Percentiles rank a stretch among this genome's conserved stretches.
Evolutionary conservation across 1,140 invertebrate species (phyloP).

Genomic region (Lepidostoma basale): DNA sequence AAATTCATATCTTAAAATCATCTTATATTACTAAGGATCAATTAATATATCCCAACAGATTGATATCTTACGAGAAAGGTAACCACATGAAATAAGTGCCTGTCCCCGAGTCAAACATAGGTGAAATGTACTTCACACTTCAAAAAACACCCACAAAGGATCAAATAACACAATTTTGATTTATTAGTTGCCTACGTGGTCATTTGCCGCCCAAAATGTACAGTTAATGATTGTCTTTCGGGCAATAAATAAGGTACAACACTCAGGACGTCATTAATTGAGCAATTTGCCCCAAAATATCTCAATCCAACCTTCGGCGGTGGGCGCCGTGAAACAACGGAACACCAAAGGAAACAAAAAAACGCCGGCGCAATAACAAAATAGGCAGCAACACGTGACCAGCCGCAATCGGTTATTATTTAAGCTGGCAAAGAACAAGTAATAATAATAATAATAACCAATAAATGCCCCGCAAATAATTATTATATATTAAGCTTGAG

Average conservation of each 20-base stretch:
- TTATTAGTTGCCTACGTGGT: neutral
- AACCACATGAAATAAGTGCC: too few relatives aligned
- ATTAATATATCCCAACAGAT: too few relatives aligned
- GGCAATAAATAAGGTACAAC: conserved; percentile 16
- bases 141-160: too few relatives aligned
- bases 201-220: neutral
- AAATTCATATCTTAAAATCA: too few relatives aligned
- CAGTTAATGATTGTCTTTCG: neutral
- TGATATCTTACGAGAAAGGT: too few relatives aligned
- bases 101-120: too few relatives aligned
- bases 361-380: conserved; percentile 22
- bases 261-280: conserved; percentile 24
- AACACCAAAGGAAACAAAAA: conserved; percentile 13
- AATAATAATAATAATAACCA: conserved; percentile 39
- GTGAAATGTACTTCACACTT: too few relatives aligned
- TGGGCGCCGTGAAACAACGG: conserved; percentile 6
- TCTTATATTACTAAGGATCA: too few relatives aligned
- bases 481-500: conserved; percentile 44
- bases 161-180: too few relatives aligned
- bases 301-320: conserved; percentile 15
- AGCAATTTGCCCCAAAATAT: conserved; percentile 13
- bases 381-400: conserved; percentile 44
- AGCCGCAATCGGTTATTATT: conserved; percentile 41
- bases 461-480: conserved; percentile 46
- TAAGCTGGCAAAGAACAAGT: conserved; percentile 23